Evolutionary conservation across 2,113 vertebrate genomes (phyloP).

Genomic region (Micromys minutus): DNA sequence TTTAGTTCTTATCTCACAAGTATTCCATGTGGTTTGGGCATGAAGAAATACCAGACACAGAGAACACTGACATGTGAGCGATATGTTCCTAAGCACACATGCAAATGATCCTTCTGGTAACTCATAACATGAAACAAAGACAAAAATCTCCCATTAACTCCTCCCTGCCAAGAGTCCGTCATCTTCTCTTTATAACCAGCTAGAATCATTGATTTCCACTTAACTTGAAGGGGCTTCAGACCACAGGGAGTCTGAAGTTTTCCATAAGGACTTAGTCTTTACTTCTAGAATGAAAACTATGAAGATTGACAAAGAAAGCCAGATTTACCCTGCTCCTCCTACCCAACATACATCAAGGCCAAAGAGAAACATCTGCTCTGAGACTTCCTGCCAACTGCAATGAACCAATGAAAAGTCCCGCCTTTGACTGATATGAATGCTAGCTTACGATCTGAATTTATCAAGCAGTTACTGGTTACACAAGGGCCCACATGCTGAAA

Average conservation of each 20-base stretch:
- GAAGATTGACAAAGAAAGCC: neutral
- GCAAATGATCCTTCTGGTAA: conserved; percentile 40
- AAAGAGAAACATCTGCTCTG: conserved; percentile 64
- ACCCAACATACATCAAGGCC: conserved; percentile 26
- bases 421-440: conserved; percentile 23
- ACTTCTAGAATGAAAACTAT: neutral
- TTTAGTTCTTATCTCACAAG: conserved; percentile 42
- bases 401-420: conserved; percentile 24
- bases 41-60: neutral
- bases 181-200: neutral
- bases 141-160: conserved; percentile 32
- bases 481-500: conserved; percentile 47
- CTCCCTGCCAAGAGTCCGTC: neutral
- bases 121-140: conserved; percentile 38
- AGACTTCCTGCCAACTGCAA: conserved; percentile 47
- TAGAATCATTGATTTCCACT: conserved; percentile 32
- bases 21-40: neutral
- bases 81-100: neutral
- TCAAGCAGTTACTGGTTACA: conserved; percentile 32
- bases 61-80: neutral
- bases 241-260: neutral
- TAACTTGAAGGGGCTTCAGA: neutral
- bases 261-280: neutral
- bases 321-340: conserved; percentile 4
- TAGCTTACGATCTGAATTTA: neutral